phyloP scores from a whole-genome alignment of 2,797 vertebrate genomes.

The Pantherophis alleghaniensis region DNA sequence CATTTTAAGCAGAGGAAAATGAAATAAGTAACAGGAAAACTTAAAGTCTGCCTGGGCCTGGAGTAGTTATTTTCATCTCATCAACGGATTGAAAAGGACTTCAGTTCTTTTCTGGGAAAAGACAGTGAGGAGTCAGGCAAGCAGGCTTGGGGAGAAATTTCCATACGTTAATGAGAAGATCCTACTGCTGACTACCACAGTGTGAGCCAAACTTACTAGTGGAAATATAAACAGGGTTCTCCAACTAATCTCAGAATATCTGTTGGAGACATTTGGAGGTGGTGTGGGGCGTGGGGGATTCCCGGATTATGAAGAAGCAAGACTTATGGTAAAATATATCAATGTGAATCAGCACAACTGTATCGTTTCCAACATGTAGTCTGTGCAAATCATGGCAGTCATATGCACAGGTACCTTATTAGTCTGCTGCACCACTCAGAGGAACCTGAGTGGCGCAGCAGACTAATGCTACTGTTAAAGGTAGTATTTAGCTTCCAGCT shows the following conservation, averaged over 20 bases:
- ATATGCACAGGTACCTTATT: too few relatives aligned
- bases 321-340: not conserved
- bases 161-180: not conserved
- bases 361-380: not conserved
- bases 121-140: not conserved
- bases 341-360: not conserved
- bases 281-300: fast-evolving
- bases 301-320: not conserved
- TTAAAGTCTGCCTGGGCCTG: not conserved
- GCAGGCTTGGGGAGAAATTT: not conserved
- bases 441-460: too few relatives aligned
- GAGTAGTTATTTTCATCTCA: not conserved
- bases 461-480: too few relatives aligned
- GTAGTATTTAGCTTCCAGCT: too few relatives aligned
- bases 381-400: not conserved
- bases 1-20: not conserved
- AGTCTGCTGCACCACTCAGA: too few relatives aligned
- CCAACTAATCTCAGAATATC: not conserved
- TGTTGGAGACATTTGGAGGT: not conserved
- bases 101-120: not conserved
- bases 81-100: not conserved
- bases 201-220: not conserved
- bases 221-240: not conserved
- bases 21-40: not conserved
- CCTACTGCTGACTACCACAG: not conserved